phyloP scores from a whole-genome alignment of 2,888 invertebrate species.

The Luffia ferchaultella region DNA sequence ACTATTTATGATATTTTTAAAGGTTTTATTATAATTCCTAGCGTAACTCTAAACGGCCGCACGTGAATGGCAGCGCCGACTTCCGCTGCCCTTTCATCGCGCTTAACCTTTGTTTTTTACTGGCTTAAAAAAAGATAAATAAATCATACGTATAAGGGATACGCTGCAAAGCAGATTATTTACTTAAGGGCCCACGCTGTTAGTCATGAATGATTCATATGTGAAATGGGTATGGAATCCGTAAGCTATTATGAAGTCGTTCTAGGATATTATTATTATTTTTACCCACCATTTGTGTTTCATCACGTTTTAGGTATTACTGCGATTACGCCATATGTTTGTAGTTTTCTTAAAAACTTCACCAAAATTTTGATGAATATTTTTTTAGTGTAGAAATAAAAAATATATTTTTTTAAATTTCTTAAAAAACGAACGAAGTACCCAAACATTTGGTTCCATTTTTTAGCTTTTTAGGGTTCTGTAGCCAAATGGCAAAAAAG shows the following conservation, averaged over 20 bases:
- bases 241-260: neutral
- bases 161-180: constrained; percentile 10
- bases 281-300: no score
- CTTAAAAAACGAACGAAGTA: no score
- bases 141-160: constrained; percentile 15
- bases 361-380: no score
- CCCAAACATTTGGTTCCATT: no score
- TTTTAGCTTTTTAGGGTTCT: no score
- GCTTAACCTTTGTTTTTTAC: constrained; percentile 23
- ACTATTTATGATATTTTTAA: no score
- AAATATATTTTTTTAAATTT: no score
- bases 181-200: neutral
- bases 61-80: constrained; percentile 18
- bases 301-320: no score
- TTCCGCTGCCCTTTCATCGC: constrained; percentile 28
- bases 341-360: no score
- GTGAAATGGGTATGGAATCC: neutral
- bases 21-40: neutral
- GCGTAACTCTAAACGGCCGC: constrained; percentile 11
- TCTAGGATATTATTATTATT: neutral
- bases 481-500: no score
- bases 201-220: neutral
- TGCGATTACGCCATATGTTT: no score
- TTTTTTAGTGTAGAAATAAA: no score
- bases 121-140: constrained; percentile 4